Evolutionary conservation across 1,140 invertebrate species (phyloP), one percentile per base, ranked within the genome.

Genomic region (Penaeus indicus): DNA sequence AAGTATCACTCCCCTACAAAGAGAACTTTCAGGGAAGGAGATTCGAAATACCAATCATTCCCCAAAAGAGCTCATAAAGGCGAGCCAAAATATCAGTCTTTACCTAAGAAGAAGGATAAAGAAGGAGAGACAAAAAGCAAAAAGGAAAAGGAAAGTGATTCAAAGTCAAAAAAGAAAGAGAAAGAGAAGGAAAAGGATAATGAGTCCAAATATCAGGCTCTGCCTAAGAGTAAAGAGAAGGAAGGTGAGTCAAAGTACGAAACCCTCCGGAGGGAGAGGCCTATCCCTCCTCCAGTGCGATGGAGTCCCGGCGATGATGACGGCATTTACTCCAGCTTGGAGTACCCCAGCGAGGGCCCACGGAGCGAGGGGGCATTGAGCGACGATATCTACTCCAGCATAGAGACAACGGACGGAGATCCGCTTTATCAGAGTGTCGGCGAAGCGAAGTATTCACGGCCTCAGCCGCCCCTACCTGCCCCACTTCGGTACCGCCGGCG

Each of bases 221-320:
- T 81, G 64, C 88, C 90, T 54, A 87, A 87, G 60, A 78, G 86
- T 21, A 87, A 69, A 42, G 67, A 42, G 22, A 75, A 63, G 63
- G 90, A 75, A 47, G 62, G 5, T 60, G 75, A 84, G 81, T 32
- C 64, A 25, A 32, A 27, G 84, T 83, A 62, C 75, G 79, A 60
- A 61, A 89, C n/a, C 75, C 90, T 47, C 77, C 88, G 54, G 61
- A 84, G 54, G 16, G 54, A 54, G 54, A 54, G 54, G 54, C 54
- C 54, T 16, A 54, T 54, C 54, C 88, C 90, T 42, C 61, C 42
- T 22, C 81, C 61, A 42, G 75, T 83, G 32, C 80, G 88, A n/a
- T 90, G 88, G 90, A 88, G 86, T 22, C 88, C 88, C 16, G 90
- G 86, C 22, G 90, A 91, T 18, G 88, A 91, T 38, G 90, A 91